A percentile compares a stretch with the other conserved stretches of the same genome.
Conservation (phyloP, 2,113 vertebrate species). For the Lepidothrix coronata region DNA sequence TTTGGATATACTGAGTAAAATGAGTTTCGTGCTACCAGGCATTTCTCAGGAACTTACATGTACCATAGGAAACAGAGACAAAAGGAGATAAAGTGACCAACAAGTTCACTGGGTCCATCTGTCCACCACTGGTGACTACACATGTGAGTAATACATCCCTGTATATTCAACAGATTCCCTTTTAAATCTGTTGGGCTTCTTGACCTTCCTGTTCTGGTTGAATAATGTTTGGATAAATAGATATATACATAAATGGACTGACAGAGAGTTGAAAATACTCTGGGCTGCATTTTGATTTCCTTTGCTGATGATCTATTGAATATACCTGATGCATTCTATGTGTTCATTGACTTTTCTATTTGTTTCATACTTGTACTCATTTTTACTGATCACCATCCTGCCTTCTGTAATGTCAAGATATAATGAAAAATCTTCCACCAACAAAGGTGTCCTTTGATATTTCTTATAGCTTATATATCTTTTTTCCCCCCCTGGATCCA, state of each 20-base stretch:
- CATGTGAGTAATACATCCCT: neutral
- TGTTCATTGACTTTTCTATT: slow-evolving; percentile 64
- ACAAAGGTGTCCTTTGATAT: slow-evolving; percentile 31
- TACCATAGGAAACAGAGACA: neutral
- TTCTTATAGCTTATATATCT: neutral
- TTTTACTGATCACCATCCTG: slow-evolving; percentile 55
- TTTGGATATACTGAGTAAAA: neutral
- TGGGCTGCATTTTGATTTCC: slow-evolving; percentile 25
- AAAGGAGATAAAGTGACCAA: neutral
- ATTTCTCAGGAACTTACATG: neutral
- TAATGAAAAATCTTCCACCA: slow-evolving; percentile 45
- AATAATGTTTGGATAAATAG: slow-evolving; percentile 21
- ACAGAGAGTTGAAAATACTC: neutral
- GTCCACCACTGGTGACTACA: neutral
- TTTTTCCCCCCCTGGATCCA: neutral
- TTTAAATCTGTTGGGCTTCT: neutral
- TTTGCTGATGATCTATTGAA: slow-evolving; percentile 49
- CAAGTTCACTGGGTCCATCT: neutral
- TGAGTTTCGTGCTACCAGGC: neutral
- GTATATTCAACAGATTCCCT: neutral
- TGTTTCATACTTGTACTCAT: slow-evolving; percentile 56
- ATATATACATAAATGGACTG: slow-evolving; percentile 9
- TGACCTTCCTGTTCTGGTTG: neutral
- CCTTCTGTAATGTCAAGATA: slow-evolving; percentile 37
- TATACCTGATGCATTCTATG: slow-evolving; percentile 33